Conservation (phyloP, 2,888 invertebrate species). For the Oxytorus armatus region DNA sequence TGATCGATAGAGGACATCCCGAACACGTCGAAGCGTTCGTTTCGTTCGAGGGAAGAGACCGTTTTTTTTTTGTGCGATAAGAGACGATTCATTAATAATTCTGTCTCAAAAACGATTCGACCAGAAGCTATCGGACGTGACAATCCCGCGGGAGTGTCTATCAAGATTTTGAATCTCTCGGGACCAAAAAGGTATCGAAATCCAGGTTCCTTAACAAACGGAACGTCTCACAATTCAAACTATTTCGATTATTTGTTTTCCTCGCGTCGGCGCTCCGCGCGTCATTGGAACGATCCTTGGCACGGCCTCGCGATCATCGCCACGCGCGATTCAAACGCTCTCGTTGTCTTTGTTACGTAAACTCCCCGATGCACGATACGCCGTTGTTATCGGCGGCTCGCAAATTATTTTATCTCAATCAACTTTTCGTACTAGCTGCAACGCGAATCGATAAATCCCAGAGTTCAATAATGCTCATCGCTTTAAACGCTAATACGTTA, state of each 20-base stretch:
- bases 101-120: constrained; percentile 70
- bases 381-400: too few species aligned
- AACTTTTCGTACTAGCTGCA: too few species aligned
- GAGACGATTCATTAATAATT: constrained; percentile 76
- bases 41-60: constrained; percentile 21
- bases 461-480: too few species aligned
- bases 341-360: constrained; percentile 31
- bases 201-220: constrained; percentile 61
- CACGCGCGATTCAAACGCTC: constrained; percentile 25
- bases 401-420: too few species aligned
- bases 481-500: too few species aligned
- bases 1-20: constrained; percentile 47
- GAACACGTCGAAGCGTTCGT: constrained; percentile 46
- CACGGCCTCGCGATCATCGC: constrained; percentile 57
- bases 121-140: constrained; percentile 72
- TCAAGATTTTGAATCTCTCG: constrained; percentile 70
- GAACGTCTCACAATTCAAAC: constrained; percentile 32
- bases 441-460: too few species aligned
- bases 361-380: constrained; percentile 15
- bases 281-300: too few species aligned
- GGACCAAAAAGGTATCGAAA: constrained; percentile 52
- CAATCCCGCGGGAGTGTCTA: constrained; percentile 59
- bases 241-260: too few species aligned
- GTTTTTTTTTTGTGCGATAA: constrained; percentile 28
- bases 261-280: too few species aligned